Evolutionary conservation across 2,797 vertebrate species (phyloP).

Genomic region (Gouania willdenowi): DNA sequence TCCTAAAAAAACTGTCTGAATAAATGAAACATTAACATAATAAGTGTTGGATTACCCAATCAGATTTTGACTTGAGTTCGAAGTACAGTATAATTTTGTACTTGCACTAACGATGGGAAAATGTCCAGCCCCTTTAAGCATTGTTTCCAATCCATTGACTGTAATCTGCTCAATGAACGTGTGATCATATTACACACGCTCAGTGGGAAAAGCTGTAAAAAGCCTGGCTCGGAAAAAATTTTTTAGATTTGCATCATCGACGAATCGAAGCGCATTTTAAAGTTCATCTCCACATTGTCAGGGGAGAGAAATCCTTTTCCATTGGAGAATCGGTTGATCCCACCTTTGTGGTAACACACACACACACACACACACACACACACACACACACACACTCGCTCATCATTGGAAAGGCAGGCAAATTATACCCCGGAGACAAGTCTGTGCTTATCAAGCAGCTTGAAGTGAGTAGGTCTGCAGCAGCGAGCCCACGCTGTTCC

Average conservation of each 20-base stretch:
- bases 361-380: slow-evolving; percentile 48
- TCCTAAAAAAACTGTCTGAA: too few relatives aligned
- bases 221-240: too few relatives aligned
- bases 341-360: slow-evolving; percentile 46
- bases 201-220: too few relatives aligned
- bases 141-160: too few relatives aligned
- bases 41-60: too few relatives aligned
- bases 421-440: slow-evolving; percentile 45
- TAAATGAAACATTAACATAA: too few relatives aligned
- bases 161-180: too few relatives aligned
- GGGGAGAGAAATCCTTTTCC: slow-evolving; percentile 53
- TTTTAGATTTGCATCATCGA: slow-evolving; percentile 39
- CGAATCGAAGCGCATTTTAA: slow-evolving; percentile 42
- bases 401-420: slow-evolving; percentile 38
- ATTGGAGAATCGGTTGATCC: slow-evolving; percentile 50
- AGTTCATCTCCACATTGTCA: slow-evolving; percentile 49
- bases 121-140: too few relatives aligned
- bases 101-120: too few relatives aligned
- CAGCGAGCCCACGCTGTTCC: slow-evolving; percentile 11
- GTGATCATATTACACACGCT: slow-evolving; percentile 13
- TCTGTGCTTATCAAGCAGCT: slow-evolving; percentile 47
- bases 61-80: too few relatives aligned
- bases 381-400: slow-evolving; percentile 45
- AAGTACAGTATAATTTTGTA: too few relatives aligned
- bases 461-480: slow-evolving; percentile 14